These are phyloP conservation scores for Parasteatoda lunata DNA, from an alignment of 2,888 invertebrate genomes.

Conservation along the genomic window DNA sequence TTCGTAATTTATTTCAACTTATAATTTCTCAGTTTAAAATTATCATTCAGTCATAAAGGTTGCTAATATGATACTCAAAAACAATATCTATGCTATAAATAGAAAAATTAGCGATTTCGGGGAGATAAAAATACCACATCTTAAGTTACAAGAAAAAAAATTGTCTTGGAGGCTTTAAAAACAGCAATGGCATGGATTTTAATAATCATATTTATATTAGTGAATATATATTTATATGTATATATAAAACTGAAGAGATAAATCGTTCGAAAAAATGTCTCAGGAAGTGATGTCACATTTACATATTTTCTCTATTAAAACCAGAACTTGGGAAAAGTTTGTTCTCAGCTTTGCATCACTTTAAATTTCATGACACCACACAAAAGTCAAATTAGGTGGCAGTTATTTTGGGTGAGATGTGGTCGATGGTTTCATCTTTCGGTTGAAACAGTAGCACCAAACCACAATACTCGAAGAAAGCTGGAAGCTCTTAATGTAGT, in stretches of 20 bases:
- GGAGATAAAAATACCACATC: slow-evolving; percentile 67
- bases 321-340: slow-evolving; percentile 12
- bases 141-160: slow-evolving; percentile 53
- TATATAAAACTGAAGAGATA: slow-evolving; percentile 65
- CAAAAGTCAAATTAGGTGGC: slow-evolving; percentile 38
- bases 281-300: slow-evolving; percentile 36
- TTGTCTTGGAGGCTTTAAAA: slow-evolving; percentile 62
- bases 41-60: slow-evolving; percentile 1
- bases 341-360: not conserved
- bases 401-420: slow-evolving; percentile 51
- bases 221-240: slow-evolving; percentile 64
- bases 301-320: slow-evolving; percentile 20
- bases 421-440: slow-evolving; percentile 66
- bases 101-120: slow-evolving; percentile 43
- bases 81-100: slow-evolving; percentile 48
- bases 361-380: slow-evolving; percentile 6
- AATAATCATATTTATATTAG: slow-evolving; percentile 64
- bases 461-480: slow-evolving; percentile 54
- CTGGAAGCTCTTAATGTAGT: slow-evolving; percentile 67
- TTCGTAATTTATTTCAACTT: not conserved
- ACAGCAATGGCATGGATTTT: slow-evolving; percentile 67
- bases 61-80: slow-evolving; percentile 21
- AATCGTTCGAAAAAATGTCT: slow-evolving; percentile 55
- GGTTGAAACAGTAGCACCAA: slow-evolving; percentile 65
- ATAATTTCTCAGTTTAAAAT: not conserved